A percentile compares a stretch with the other conserved stretches of the same genome.
phyloP scores from a whole-genome alignment of 2,113 vertebrate genomes.

The Choloepus hoffmanni region DNA sequence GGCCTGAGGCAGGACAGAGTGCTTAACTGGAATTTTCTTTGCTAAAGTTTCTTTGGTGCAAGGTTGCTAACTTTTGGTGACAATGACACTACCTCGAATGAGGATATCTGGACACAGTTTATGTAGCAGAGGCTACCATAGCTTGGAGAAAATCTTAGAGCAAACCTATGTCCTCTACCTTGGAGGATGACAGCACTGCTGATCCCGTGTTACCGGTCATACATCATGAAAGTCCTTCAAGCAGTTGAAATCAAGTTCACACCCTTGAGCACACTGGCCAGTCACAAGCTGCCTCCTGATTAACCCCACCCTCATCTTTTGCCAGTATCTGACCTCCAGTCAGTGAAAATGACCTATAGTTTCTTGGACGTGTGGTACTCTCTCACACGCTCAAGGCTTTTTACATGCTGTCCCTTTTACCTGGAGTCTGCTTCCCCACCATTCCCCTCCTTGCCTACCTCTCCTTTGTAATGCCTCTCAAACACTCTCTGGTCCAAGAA shows the following conservation, averaged over 20 bases:
- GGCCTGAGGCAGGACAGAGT: background rate
- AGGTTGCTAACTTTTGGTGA: background rate
- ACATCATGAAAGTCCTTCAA: background rate
- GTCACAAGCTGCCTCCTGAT: background rate
- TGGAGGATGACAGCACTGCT: background rate
- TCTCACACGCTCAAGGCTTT: background rate
- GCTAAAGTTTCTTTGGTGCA: background rate
- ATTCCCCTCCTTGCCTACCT: too few relatives aligned
- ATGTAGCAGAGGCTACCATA: background rate
- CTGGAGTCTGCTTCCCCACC: too few relatives aligned
- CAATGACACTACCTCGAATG: background rate
- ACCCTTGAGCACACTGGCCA: background rate
- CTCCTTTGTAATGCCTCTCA: background rate
- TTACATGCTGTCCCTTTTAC: background rate
- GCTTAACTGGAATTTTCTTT: background rate
- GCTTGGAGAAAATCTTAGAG: background rate
- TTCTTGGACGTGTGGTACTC: background rate
- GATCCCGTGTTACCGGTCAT: background rate
- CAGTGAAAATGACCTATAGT: background rate
- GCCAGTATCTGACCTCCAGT: background rate
- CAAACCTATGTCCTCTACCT: background rate
- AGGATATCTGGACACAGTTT: background rate
- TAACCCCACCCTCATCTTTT: background rate
- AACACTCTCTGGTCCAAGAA: background rate
- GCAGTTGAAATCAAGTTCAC: background rate